Percentiles rank a stretch among this genome's conserved stretches.
Evolutionary conservation across 2,797 vertebrate genomes (phyloP).

Genomic region (Crenuchus spilurus): DNA sequence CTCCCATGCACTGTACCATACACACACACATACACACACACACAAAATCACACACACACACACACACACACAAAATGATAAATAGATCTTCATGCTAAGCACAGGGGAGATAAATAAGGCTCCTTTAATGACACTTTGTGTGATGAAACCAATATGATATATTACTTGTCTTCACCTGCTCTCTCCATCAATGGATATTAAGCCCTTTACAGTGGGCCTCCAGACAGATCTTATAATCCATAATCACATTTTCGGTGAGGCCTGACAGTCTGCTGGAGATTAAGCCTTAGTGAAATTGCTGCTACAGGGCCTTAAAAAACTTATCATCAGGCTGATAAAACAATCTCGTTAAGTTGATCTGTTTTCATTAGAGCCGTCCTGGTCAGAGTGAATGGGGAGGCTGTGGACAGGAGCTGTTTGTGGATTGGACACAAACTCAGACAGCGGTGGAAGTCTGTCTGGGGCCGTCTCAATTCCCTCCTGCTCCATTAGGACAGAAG

Average conservation of each 20-base stretch:
- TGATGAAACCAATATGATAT: constrained; percentile 53
- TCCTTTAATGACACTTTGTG: constrained; percentile 50
- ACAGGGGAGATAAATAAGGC: constrained; percentile 17
- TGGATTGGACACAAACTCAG: constrained; percentile 31
- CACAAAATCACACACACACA: constrained; percentile 16
- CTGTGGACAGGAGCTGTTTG: constrained; percentile 10
- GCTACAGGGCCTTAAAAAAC: constrained; percentile 45
- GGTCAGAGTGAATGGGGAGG: constrained; percentile 25
- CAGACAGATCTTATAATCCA: constrained; percentile 54
- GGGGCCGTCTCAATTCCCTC: constrained; percentile 43
- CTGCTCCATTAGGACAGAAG: constrained; percentile 51
- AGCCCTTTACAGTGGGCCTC: constrained; percentile 45
- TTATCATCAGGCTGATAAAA: constrained; percentile 41
- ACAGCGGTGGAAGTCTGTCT: constrained; percentile 29
- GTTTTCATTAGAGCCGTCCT: constrained; percentile 38
- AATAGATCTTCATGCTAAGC: constrained; percentile 28
- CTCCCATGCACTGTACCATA: constrained; percentile 5
- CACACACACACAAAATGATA: constrained; percentile 13
- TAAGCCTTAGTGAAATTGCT: constrained; percentile 44
- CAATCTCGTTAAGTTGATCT: constrained; percentile 50
- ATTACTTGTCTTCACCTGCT: constrained; percentile 44
- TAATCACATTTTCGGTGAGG: constrained; percentile 53
- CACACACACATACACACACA: background rate
- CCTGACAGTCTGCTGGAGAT: constrained; percentile 51
- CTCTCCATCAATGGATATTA: constrained; percentile 56